phyloP scores from a whole-genome alignment of 2,113 vertebrate genomes.

The Stegastes partitus region DNA sequence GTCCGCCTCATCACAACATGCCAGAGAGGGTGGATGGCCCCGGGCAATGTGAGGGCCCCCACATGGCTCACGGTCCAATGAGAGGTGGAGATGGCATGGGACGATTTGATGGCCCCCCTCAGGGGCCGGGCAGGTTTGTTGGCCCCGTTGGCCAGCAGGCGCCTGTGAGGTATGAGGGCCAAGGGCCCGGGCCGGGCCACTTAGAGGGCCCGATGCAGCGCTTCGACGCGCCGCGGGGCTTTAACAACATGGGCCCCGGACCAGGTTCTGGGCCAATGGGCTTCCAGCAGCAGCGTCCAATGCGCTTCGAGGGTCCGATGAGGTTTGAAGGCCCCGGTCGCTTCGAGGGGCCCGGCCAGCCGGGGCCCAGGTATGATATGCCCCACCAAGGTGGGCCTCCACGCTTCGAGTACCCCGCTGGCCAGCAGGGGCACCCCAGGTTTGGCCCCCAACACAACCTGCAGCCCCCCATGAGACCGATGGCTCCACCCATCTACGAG shows the following conservation, averaged over 20 bases:
- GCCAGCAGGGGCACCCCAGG: constrained; percentile 85
- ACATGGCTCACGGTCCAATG: constrained; percentile 80
- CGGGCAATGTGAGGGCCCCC: constrained; percentile 68
- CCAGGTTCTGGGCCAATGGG: constrained; percentile 53
- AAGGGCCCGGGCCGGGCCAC: constrained; percentile 60
- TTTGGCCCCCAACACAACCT: constrained; percentile 75
- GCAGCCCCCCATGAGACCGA: constrained; percentile 83
- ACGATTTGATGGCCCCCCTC: constrained; percentile 80
- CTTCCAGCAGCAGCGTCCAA: constrained; percentile 69
- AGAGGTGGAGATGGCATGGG: constrained; percentile 78
- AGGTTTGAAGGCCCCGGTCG: constrained; percentile 83
- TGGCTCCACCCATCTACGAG: constrained; percentile 86
- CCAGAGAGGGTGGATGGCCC: constrained; percentile 83
- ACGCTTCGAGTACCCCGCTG: constrained; percentile 85
- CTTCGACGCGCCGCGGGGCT: constrained; percentile 48
- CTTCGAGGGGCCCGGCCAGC: constrained; percentile 88
- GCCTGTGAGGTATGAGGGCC: constrained; percentile 66
- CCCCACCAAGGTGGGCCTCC: constrained; percentile 82
- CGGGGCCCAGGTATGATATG: constrained; percentile 88
- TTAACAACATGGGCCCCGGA: constrained; percentile 52
- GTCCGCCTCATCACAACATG: constrained; percentile 61
- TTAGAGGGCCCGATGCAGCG: constrained; percentile 81
- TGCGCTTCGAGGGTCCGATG: constrained; percentile 77
- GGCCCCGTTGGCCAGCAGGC: constrained; percentile 85
- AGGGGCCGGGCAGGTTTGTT: constrained; percentile 83